These are phyloP conservation scores for Myocastor coypus DNA, from an alignment of 2,113 vertebrate species.

Conservation along the genomic window DNA sequence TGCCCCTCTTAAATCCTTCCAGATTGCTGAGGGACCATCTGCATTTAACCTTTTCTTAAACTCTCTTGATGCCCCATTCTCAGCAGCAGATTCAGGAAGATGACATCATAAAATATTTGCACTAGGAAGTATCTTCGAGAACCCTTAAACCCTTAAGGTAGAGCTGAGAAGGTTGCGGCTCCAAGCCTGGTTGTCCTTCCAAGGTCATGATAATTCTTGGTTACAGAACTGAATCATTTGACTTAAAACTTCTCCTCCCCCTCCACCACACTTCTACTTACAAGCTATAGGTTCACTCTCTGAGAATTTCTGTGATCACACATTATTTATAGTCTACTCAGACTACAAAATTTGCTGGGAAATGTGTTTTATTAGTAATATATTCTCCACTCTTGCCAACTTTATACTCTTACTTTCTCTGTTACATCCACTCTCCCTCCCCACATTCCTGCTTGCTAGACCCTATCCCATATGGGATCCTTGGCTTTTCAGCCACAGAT, in stretches of 20 bases:
- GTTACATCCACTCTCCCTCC: conserved; percentile 63
- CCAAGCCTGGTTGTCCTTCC: conserved; percentile 32
- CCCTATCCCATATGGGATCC: conserved; percentile 78
- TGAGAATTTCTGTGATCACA: conserved; percentile 82
- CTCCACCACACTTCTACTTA: conserved; percentile 63
- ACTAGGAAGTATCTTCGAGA: conserved; percentile 34
- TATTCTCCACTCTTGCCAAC: conserved; percentile 80
- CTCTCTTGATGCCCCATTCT: conserved; percentile 13
- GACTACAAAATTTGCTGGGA: conserved; percentile 79
- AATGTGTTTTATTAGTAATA: conserved; percentile 83
- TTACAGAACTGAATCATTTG: conserved; percentile 68
- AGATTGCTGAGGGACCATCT: not conserved
- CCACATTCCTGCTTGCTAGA: conserved; percentile 60
- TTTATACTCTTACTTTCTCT: conserved; percentile 73
- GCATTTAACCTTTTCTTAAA: not conserved
- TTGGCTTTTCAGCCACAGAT: conserved; percentile 73
- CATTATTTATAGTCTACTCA: conserved; percentile 82
- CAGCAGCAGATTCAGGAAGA: conserved; percentile 12
- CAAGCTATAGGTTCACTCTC: conserved; percentile 79
- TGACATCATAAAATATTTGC: conserved; percentile 41
- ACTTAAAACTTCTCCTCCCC: conserved; percentile 64
- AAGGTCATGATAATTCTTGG: conserved; percentile 69
- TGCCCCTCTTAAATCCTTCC: not conserved
- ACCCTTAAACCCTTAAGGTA: not conserved
- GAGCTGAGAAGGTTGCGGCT: not conserved